Percentiles rank a stretch among this genome's conserved stretches.
phyloP scores from a whole-genome alignment of 2,797 vertebrate genomes.

The Adrianichthys oophorus region DNA sequence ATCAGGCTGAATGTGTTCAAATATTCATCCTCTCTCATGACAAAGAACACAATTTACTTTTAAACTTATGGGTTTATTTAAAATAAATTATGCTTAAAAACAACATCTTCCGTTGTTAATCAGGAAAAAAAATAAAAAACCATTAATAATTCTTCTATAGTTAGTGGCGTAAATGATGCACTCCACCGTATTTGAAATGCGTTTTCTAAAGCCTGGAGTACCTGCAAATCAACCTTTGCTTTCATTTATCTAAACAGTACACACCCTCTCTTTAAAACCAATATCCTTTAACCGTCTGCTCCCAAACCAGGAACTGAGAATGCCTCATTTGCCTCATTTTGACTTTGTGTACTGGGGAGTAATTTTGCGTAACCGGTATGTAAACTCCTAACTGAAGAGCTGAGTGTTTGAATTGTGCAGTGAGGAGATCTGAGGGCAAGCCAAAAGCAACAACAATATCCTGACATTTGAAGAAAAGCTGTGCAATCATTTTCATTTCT shows the following conservation, averaged over 20 bases:
- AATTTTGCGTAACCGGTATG: constrained; percentile 76
- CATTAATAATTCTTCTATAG: no score
- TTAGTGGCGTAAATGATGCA: not conserved
- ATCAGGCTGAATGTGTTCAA: constrained; percentile 5
- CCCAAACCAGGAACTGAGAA: constrained; percentile 68
- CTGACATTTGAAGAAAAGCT: constrained; percentile 40
- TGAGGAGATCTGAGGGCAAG: constrained; percentile 52
- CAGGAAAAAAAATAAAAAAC: not conserved
- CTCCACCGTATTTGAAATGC: constrained; percentile 8
- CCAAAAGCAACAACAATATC: constrained; percentile 73
- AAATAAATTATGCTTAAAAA: not conserved
- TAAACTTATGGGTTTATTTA: not conserved
- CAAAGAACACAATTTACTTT: not conserved
- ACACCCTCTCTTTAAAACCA: constrained; percentile 42
- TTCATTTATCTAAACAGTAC: constrained; percentile 41
- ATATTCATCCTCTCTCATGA: not conserved
- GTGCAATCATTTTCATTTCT: no score
- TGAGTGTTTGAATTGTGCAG: constrained; percentile 55
- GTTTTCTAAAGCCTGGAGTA: constrained; percentile 27
- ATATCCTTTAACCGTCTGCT: constrained; percentile 63
- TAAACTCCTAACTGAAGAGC: constrained; percentile 75
- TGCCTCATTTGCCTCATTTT: constrained; percentile 71
- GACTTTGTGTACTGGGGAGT: constrained; percentile 67
- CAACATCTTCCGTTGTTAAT: no score
- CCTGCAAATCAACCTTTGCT: constrained; percentile 35